These are phyloP conservation scores for Parapsyche elsis DNA, from an alignment of 1,140 invertebrate genomes.

Conservation along the genomic window DNA sequence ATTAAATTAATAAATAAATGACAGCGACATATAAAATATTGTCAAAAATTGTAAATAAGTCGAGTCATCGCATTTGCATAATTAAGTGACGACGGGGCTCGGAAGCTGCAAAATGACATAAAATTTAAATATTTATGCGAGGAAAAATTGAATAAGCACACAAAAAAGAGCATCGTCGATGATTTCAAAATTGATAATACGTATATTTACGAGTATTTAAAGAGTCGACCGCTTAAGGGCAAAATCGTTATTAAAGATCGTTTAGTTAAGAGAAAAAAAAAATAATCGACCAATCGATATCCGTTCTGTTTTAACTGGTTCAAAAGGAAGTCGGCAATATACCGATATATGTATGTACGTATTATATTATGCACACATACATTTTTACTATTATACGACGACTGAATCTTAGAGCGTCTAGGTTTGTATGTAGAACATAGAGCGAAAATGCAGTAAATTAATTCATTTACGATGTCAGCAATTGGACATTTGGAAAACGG, in stretches of 20 bases:
- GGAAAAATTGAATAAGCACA: not conserved
- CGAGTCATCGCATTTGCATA: not conserved
- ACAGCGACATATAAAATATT: not conserved
- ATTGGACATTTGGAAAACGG: slow-evolving; percentile 1
- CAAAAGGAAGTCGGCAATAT: not conserved
- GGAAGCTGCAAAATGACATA: not conserved
- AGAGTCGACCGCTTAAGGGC: not conserved
- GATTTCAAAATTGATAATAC: not conserved
- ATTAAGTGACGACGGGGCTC: not conserved
- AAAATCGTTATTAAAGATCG: too few species aligned
- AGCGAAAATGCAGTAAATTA: slow-evolving; percentile 26
- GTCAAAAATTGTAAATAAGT: not conserved
- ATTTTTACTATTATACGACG: too few species aligned
- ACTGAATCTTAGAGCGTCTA: not conserved
- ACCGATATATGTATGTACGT: not conserved
- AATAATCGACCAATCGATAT: not conserved
- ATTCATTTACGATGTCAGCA: slow-evolving; percentile 1
- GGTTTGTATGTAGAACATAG: slow-evolving; percentile 15
- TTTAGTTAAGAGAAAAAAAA: not conserved
- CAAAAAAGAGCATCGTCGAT: not conserved
- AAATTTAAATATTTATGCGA: slow-evolving; percentile 9
- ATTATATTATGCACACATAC: too few species aligned
- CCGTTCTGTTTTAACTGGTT: slow-evolving; percentile 14
- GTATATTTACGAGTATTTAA: not conserved
- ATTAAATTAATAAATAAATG: not conserved